phyloP scores from a whole-genome alignment of 2,113 vertebrate genomes.

The Corythoichthys haematopterus region DNA sequence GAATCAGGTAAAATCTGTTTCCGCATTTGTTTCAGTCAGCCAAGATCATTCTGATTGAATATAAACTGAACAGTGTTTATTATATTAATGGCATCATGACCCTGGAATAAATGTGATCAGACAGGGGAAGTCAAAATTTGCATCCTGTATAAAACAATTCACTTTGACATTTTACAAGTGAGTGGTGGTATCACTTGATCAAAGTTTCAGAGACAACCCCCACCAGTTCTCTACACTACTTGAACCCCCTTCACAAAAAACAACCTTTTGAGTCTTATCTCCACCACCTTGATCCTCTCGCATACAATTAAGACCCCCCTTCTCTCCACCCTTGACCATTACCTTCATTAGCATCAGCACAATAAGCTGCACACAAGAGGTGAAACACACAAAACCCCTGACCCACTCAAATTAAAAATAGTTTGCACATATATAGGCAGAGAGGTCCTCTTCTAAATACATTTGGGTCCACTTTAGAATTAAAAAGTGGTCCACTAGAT shows the following conservation, averaged over 20 bases:
- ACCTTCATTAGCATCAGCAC: slow-evolving; percentile 57
- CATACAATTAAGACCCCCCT: slow-evolving; percentile 61
- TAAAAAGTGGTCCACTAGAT: not conserved
- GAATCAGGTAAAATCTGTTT: not conserved
- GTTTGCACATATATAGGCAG: not conserved
- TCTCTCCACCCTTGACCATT: slow-evolving; percentile 34
- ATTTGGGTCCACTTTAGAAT: not conserved
- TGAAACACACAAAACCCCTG: not conserved
- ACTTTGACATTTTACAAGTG: slow-evolving; percentile 1
- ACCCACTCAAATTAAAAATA: not conserved
- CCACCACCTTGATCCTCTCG: slow-evolving; percentile 46
- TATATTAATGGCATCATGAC: not conserved
- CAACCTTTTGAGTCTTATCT: slow-evolving; percentile 57
- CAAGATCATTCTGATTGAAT: not conserved
- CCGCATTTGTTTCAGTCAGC: not conserved
- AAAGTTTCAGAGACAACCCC: not conserved
- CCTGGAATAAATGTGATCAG: not conserved
- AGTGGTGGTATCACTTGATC: slow-evolving; percentile 8
- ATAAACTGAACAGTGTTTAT: not conserved
- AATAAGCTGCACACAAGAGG: slow-evolving; percentile 31
- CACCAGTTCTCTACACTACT: not conserved
- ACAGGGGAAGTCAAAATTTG: not conserved
- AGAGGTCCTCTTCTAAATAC: not conserved
- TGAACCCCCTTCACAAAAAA: slow-evolving; percentile 30
- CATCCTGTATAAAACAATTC: not conserved